Base-by-base conservation (phyloP, 2,888 invertebrate species). In the Strigamia maritima region DNA sequence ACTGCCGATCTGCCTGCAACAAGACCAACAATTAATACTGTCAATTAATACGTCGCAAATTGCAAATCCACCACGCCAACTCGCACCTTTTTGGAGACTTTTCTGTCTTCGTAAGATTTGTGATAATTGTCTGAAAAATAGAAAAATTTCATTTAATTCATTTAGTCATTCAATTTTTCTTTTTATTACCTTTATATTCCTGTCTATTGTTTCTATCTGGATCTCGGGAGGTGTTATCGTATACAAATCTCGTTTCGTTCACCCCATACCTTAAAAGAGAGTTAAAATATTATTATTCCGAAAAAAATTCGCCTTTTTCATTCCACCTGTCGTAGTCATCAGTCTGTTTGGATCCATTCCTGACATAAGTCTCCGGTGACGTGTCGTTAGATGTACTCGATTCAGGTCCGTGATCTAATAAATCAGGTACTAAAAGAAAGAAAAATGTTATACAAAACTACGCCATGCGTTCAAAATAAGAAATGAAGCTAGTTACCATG, bases 381-480 rank as follows among this genome's bases (percentile, higher is more conserved):
- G 80, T 70, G 40, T 80, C 80, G 65, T 79, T 78, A 24, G 80
- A 80, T 28, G 80, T 77, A 35, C 80, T 80, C 24, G 80, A 80
- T 79, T 80, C 80, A 16, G 79, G 79, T 60, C 80, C 79, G 76
- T 80, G 80, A 74, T 80, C 80, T 44, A 80, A 54, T 31, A 80
- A 76, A 44, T 80, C 80, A 24, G 80, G 80, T 44, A 80, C 80
- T 80, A 12, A 44, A 44, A 16, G 19, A 54, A 19, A 54, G 19
- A 54, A 54, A 54, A 26, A 14, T 75, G 31, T 75, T 0, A 16
- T 10, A 75, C 38, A 1, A 1, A 44, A 44, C 16, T n/a, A n/a
- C n/a, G n/a, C n/a, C n/a, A n/a, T n/a, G 14, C n/a, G 44, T n/a
- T 54, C n/a, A 4, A 54, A n/a, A 54, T 8, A 19, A 54, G 22